Conservation (phyloP, 2,888 invertebrate species). For the Lysandra coridon region DNA sequence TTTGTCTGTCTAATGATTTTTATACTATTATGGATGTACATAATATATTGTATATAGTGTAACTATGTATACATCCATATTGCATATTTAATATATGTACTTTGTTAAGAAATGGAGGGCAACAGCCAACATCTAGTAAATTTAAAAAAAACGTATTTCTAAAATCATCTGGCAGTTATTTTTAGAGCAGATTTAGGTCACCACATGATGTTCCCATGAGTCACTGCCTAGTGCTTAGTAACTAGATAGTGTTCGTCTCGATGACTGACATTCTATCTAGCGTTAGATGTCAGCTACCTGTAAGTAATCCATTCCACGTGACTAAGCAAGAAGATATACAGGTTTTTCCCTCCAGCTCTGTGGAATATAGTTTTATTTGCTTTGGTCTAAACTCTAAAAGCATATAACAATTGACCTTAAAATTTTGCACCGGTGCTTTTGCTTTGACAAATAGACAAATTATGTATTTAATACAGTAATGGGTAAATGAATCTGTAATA, state of each 20-base stretch:
- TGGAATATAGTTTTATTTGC: background rate
- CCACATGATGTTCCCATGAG: background rate
- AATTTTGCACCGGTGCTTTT: no score
- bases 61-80: no score
- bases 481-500: no score
- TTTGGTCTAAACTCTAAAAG: background rate
- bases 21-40: no score
- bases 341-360: background rate
- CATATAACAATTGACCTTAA: no score
- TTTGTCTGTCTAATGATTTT: no score
- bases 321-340: background rate
- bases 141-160: background rate
- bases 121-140: no score
- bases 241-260: background rate
- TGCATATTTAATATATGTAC: no score
- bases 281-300: constrained; percentile 6
- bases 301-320: background rate
- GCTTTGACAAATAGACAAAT: no score
- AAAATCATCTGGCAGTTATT: background rate
- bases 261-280: constrained; percentile 4
- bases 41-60: no score
- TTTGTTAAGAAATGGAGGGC: no score
- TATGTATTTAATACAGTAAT: no score
- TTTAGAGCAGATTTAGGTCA: background rate
- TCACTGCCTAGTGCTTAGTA: background rate